Base-by-base conservation (phyloP, 2,888 invertebrate species). In the Conops quadrifasciatus region DNA sequence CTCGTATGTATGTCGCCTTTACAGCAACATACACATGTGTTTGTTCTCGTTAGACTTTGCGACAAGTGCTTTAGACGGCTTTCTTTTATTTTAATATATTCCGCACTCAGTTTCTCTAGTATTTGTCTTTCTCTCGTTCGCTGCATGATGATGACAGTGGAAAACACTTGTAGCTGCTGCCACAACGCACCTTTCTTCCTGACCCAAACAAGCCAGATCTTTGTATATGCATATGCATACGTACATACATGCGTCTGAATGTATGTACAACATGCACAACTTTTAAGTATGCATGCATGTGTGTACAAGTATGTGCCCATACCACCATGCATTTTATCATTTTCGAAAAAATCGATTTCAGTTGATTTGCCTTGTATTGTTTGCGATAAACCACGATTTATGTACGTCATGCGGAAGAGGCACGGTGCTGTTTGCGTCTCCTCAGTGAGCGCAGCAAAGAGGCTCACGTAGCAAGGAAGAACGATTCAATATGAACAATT, bases 331-430 rank as follows among this genome's bases (percentile, higher is more conserved):
- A 56, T 36, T 56, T 66, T 19, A 15, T 49, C 28, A 24, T 21
- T 16, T 36, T 11, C 24, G 51, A 24, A 62, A 49, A 68, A 68
- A 68, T 68, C 68, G 68, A 68, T 68, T 68, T 60, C 49, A 30
- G 59, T 70, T 75, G 76, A 77, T 77, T 84, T 83, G 79, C 80
- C 80, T 79, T 78, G 79, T 80, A 81, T 83, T 80, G 80, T 81
- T 80, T 80, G 83, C 78, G 84, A 84, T 84, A 84, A 85, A 84
- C 82, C 84, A 84, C 83, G 84, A 78, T 82, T 81, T 82, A 80
- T n/a, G n/a, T 81, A 80, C 80, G 77, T 77, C 79, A 80, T 30
- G 62, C 51, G 47, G 21, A 53, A 66, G 56, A 62, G 51, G 60
- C 26, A 19, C 47, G 26, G n/a, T 47, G 36, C 19, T 13, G 30